Percentiles rank a stretch among this genome's conserved stretches.
Conservation (phyloP, 2,113 vertebrate species). For the Colossoma macropomum region DNA sequence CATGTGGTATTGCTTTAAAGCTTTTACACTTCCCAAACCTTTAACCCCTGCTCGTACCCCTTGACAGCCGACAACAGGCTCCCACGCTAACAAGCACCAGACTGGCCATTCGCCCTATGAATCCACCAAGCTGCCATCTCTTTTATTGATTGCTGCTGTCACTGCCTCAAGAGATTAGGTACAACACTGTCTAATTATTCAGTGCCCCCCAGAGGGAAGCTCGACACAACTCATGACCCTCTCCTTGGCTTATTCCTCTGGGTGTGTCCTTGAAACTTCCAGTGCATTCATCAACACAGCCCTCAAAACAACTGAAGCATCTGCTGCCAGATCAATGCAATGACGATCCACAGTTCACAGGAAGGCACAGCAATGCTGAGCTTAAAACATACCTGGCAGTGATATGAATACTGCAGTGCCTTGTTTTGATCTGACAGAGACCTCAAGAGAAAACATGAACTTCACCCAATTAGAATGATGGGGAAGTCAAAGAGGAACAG, state of each 20-base stretch:
- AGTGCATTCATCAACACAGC: constrained; percentile 33
- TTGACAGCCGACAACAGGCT: neutral
- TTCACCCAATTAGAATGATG: constrained; percentile 22
- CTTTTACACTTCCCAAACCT: neutral
- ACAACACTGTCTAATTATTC: constrained; percentile 38
- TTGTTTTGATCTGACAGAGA: constrained; percentile 22
- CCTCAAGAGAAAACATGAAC: neutral
- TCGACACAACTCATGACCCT: constrained; percentile 22
- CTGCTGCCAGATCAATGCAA: constrained; percentile 16
- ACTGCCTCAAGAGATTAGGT: constrained; percentile 36
- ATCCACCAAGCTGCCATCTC: constrained; percentile 36
- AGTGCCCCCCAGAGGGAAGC: constrained; percentile 15
- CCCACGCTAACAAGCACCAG: neutral
- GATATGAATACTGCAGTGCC: neutral
- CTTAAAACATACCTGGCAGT: neutral
- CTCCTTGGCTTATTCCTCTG: constrained; percentile 3
- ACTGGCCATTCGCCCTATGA: neutral
- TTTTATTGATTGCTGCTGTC: constrained; percentile 43
- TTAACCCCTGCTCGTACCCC: neutral
- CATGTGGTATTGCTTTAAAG: neutral
- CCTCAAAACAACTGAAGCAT: constrained; percentile 6
- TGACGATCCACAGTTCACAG: neutral
- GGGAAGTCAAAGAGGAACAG: neutral
- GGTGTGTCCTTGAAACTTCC: constrained; percentile 44
- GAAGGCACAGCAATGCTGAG: neutral